Conservation (phyloP, 1,140 invertebrate genomes). For the Zaprionus lachaisei region DNA sequence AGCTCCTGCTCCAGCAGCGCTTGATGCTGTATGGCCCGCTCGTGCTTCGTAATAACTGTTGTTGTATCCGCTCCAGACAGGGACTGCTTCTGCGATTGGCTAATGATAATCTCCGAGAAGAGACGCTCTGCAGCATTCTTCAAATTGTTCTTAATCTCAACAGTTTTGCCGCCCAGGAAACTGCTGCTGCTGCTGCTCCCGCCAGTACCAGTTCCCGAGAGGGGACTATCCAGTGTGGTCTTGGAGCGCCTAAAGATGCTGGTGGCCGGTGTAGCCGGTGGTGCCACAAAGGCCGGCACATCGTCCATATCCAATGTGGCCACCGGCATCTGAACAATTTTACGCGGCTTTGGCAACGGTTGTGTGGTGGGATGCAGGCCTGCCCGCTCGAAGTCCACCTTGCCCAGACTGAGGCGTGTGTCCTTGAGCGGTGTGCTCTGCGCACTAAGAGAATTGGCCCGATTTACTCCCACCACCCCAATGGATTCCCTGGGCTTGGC, state of each 20-base stretch:
- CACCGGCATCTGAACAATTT: slow-evolving; percentile 77
- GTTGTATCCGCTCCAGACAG: slow-evolving; percentile 57
- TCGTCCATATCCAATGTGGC: slow-evolving; percentile 78
- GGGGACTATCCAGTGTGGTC: slow-evolving; percentile 70
- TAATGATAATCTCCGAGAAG: slow-evolving; percentile 83
- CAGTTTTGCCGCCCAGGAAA: slow-evolving; percentile 67
- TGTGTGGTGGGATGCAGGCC: slow-evolving; percentile 69
- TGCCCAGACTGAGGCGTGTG: slow-evolving; percentile 75
- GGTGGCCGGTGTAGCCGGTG: slow-evolving; percentile 45
- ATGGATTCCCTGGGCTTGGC: slow-evolving; percentile 64
- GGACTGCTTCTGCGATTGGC: slow-evolving; percentile 69
- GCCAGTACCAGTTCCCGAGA: slow-evolving; percentile 27
- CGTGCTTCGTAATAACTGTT: slow-evolving; percentile 79
- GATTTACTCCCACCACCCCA: slow-evolving; percentile 64
- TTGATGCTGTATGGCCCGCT: slow-evolving; percentile 71
- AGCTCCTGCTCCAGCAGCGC: slow-evolving; percentile 70
- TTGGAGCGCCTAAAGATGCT: slow-evolving; percentile 78
- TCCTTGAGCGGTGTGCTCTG: slow-evolving; percentile 65
- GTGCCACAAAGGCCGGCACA: slow-evolving; percentile 26
- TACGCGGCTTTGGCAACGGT: slow-evolving; percentile 72
- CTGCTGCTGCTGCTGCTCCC: slow-evolving; percentile 24
- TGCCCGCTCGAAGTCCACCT: slow-evolving; percentile 71
- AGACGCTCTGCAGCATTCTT: slow-evolving; percentile 83
- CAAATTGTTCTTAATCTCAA: slow-evolving; percentile 81
- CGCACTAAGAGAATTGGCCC: slow-evolving; percentile 73